These are phyloP conservation scores for Tachysurus vachellii DNA, from an alignment of 2,113 vertebrate genomes.

Conservation along the genomic window DNA sequence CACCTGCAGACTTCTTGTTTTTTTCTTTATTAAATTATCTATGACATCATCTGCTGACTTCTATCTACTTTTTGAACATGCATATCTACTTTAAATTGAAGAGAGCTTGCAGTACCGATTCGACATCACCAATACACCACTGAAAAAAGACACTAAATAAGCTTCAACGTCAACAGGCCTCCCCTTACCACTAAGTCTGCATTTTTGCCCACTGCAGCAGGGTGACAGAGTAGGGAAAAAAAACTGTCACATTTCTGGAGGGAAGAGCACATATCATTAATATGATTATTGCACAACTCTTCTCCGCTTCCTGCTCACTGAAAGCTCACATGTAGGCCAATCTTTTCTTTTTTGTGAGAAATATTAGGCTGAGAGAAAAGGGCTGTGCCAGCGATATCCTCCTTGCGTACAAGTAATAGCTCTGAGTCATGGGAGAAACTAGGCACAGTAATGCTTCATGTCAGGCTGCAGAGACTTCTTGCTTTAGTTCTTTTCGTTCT, in stretches of 20 bases:
- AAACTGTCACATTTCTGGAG: constrained; percentile 18
- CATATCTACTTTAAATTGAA: not conserved
- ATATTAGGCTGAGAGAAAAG: constrained; percentile 31
- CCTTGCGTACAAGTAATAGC: constrained; percentile 48
- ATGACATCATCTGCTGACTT: constrained; percentile 59
- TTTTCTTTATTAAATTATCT: not conserved
- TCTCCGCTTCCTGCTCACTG: not conserved
- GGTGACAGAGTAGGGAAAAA: not conserved
- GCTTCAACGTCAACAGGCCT: constrained; percentile 19
- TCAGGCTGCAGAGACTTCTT: constrained; percentile 39
- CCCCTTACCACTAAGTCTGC: constrained; percentile 15
- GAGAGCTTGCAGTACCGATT: constrained; percentile 44
- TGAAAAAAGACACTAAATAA: constrained; percentile 60
- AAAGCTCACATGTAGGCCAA: constrained; percentile 34
- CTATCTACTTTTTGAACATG: not conserved
- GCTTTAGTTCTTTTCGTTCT: not conserved
- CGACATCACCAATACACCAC: constrained; percentile 43
- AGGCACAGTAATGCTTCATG: constrained; percentile 62
- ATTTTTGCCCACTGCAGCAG: not conserved
- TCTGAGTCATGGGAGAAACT: constrained; percentile 50
- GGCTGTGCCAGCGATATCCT: constrained; percentile 31
- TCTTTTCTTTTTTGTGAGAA: not conserved
- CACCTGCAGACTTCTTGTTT: not conserved
- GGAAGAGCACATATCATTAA: constrained; percentile 20
- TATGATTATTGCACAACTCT: constrained; percentile 6